Evolutionary conservation across 2,113 vertebrate genomes (phyloP), one percentile per base, ranked within the genome.

Genomic region (Tichodroma muraria): DNA sequence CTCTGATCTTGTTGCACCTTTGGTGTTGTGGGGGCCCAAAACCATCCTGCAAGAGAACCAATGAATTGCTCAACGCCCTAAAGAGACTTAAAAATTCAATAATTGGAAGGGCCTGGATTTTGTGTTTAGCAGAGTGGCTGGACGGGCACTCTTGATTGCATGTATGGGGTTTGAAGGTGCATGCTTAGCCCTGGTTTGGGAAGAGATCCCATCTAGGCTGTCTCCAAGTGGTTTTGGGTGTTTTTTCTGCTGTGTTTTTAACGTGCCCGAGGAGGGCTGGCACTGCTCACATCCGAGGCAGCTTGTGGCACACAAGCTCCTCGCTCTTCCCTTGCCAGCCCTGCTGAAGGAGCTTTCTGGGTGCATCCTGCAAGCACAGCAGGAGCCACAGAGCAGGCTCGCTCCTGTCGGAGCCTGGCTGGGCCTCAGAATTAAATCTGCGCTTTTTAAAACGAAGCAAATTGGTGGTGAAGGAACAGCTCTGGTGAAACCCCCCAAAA

Each of bases 91-190:
- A 80, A 56, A 25, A 15, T 8, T 3, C 4, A 33, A 21, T 21
- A 24, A 8, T 1, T 16, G 20, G 4, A 53, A 75, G 12, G 5
- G 2, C 2, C 13, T 47, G 8, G 54, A 2, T 16, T 57, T 42
- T 30, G 35, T 16, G 21, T 13, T n/a, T 1, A 16, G 59, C 24
- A 23, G 5, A n/a, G 35, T 1, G 11, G 10, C 66, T 61, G 12
- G 22, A 15, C 3, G 6, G 0, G 0, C 1, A 6, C 2, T n/a
- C 83, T 45, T 37, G 11, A 25, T 37, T 2, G 11, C 38, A 20
- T 18, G 8, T 1, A 0, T 1, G 2, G 2, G 0, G 31, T 68
- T 52, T 42, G 50, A 14, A 76, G 85, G 66, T 16, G 27, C 21
- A 4, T 59, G 16, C 63, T 42, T 3, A 31, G 66, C 5, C 49